Conservation (phyloP, 1,140 invertebrate species). For the Stegodyphus dumicola region DNA sequence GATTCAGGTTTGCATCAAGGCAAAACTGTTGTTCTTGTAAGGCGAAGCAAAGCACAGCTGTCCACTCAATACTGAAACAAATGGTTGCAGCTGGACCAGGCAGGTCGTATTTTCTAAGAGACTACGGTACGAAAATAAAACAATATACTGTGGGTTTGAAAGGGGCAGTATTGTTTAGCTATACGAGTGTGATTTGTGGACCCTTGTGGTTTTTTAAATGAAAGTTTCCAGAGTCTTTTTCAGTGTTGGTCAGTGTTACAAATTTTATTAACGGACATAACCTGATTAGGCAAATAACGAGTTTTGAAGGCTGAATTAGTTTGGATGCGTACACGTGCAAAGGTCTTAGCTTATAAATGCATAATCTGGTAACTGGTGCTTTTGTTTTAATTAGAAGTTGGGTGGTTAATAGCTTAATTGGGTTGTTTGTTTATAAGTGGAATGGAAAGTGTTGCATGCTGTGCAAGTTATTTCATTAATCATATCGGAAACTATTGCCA, state of each 20-base stretch:
- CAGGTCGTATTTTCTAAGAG: background rate
- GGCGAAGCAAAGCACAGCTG: constrained; percentile 18
- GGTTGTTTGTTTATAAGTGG: too few species aligned
- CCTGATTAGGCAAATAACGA: too few species aligned
- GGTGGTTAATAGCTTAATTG: too few species aligned
- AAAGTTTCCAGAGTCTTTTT: background rate
- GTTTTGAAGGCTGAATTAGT: too few species aligned
- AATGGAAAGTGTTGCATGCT: too few species aligned
- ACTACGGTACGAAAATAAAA: constrained; percentile 2
- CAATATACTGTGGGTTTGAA: constrained; percentile 1
- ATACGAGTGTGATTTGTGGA: background rate
- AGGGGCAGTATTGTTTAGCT: constrained; percentile 7
- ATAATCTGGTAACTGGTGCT: too few species aligned
- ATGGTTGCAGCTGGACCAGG: constrained; percentile 37
- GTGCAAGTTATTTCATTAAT: too few species aligned
- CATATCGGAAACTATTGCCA: too few species aligned
- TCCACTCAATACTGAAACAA: constrained; percentile 24
- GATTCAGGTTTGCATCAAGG: constrained; percentile 28
- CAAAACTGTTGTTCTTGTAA: background rate
- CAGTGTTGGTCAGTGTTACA: background rate
- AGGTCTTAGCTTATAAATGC: too few species aligned
- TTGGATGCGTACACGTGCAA: too few species aligned
- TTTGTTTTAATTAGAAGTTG: too few species aligned
- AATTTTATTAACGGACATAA: background rate
- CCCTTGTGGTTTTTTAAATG: background rate